phyloP scores from a whole-genome alignment of 2,113 vertebrate genomes.

The Redunca redunca region DNA sequence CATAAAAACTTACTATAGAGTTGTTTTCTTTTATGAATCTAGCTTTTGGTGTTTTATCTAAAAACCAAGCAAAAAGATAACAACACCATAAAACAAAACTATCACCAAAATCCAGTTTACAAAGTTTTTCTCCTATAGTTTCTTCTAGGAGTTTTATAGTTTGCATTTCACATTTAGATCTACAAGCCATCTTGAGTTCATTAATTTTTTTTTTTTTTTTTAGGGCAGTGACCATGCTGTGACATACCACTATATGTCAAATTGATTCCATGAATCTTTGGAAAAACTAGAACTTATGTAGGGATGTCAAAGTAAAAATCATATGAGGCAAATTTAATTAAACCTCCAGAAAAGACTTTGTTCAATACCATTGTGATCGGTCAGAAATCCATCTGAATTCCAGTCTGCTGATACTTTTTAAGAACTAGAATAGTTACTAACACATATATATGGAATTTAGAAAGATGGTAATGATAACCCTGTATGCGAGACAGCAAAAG shows the following conservation, averaged over 20 bases:
- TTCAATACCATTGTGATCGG: not conserved
- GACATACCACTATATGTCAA: not conserved
- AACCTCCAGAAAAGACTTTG: not conserved
- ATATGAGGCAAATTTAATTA: not conserved
- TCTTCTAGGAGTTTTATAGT: not conserved
- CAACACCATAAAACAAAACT: not conserved
- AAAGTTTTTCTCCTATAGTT: not conserved
- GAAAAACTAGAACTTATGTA: not conserved
- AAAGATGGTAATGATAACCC: no score
- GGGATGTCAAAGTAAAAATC: not conserved
- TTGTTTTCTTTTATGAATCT: not conserved
- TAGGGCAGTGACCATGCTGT: not conserved
- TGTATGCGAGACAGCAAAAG: no score
- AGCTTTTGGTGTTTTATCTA: not conserved
- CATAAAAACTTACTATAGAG: not conserved
- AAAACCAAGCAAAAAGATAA: not conserved
- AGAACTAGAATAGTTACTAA: not conserved
- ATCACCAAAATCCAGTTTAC: not conserved
- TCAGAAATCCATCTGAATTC: not conserved
- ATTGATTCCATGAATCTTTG: not conserved
- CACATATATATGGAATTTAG: no score
- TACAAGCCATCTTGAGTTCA: not conserved
- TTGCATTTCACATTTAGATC: not conserved
- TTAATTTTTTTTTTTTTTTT: not conserved
- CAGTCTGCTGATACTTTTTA: not conserved